Evolutionary conservation across 2,113 vertebrate genomes (phyloP).

Genomic region (Mystacornis crossleyi): DNA sequence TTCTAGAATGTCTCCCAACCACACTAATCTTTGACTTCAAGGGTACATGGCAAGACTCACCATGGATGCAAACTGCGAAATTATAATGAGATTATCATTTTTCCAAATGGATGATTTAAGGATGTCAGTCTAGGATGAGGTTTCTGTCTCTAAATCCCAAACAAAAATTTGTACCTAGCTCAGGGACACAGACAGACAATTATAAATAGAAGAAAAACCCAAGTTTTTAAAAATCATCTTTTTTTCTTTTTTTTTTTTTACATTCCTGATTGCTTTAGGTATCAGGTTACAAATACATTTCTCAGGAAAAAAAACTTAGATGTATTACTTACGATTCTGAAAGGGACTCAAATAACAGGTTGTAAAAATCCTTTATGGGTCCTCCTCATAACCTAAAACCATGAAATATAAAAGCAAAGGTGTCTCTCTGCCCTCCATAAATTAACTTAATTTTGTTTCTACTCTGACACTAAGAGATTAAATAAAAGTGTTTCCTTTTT

Average conservation of each 20-base stretch:
- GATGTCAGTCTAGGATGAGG: neutral
- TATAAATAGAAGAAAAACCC: neutral
- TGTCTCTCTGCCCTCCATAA: neutral
- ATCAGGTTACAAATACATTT: neutral
- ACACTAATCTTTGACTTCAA: neutral
- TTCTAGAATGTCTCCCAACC: neutral
- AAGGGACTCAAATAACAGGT: neutral
- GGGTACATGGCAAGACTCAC: neutral
- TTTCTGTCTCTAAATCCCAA: neutral
- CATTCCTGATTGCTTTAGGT: neutral
- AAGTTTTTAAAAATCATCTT: neutral
- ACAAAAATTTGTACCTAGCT: neutral
- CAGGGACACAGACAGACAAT: neutral
- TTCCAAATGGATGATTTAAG: neutral
- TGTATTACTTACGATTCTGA: neutral
- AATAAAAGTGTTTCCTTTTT: neutral
- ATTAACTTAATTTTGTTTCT: neutral
- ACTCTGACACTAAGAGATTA: neutral
- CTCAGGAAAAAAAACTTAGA: neutral
- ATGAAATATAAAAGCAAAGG: neutral
- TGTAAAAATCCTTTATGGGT: neutral
- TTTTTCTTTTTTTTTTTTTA: neutral
- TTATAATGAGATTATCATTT: neutral
- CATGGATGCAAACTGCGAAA: neutral
- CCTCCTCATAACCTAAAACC: neutral